Conservation (phyloP, 2,797 vertebrate species). For the Caiman crocodilus region DNA sequence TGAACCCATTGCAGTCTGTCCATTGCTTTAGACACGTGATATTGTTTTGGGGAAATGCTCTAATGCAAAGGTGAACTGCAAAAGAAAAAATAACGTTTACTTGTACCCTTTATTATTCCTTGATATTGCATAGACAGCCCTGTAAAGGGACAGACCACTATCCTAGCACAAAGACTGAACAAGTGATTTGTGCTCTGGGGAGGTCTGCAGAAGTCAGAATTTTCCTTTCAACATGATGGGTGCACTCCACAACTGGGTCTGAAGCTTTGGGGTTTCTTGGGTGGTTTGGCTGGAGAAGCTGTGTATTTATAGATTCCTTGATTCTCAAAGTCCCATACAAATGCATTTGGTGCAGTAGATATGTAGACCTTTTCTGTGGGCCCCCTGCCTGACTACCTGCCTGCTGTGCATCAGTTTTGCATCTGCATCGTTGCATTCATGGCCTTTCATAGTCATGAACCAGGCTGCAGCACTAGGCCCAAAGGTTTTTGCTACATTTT, state of each 20-base stretch:
- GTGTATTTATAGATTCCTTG: background rate
- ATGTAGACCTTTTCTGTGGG: background rate
- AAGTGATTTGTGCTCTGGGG: accelerated
- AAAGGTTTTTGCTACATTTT: background rate
- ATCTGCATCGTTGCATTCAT: background rate
- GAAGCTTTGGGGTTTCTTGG: background rate
- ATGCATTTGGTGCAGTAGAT: background rate
- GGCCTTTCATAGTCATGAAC: background rate
- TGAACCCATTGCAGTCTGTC: background rate
- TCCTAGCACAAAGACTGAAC: background rate
- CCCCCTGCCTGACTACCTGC: background rate
- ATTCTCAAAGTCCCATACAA: background rate
- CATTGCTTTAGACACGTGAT: background rate
- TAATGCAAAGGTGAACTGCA: background rate
- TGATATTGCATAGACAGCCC: background rate
- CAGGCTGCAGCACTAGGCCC: background rate
- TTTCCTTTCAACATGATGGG: accelerated
- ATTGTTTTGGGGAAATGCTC: background rate
- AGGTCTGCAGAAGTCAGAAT: background rate
- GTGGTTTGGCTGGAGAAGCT: background rate
- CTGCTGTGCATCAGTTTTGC: background rate
- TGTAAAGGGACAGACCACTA: accelerated
- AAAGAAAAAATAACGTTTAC: background rate
- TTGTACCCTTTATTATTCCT: background rate
- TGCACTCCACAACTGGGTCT: background rate